Evolutionary conservation across 2,113 vertebrate genomes (phyloP).

Genomic region (zebrafish (Danio rerio)): GRCz12tu NC_133181.1:14697501-14698000

Average conservation of each 20-base stretch:
- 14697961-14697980: not conserved
- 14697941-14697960: not conserved
- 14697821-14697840: too few species aligned
- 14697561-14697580: constrained; percentile 86
- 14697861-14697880: too few species aligned
- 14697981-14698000: not conserved
- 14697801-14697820: too few species aligned
- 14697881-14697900: too few species aligned
- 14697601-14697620: constrained; percentile 88
- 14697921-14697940: too few species aligned
- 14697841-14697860: too few species aligned
- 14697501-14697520: constrained; percentile 87
- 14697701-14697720: too few species aligned
- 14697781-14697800: too few species aligned
- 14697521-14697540: constrained; percentile 79
- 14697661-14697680: constrained; percentile 84
- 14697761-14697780: too few species aligned
- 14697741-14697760: too few species aligned
- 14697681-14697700: constrained; percentile 79
- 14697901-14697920: too few species aligned
- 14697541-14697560: constrained; percentile 86
- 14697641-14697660: constrained; percentile 87
- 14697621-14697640: constrained; percentile 88
- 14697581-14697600: constrained; percentile 83
- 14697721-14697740: too few species aligned